A percentile compares a stretch with the other conserved stretches of the same genome.
Conservation (phyloP, 2,888 invertebrate species). For the Leptura quadrifasciata region DNA sequence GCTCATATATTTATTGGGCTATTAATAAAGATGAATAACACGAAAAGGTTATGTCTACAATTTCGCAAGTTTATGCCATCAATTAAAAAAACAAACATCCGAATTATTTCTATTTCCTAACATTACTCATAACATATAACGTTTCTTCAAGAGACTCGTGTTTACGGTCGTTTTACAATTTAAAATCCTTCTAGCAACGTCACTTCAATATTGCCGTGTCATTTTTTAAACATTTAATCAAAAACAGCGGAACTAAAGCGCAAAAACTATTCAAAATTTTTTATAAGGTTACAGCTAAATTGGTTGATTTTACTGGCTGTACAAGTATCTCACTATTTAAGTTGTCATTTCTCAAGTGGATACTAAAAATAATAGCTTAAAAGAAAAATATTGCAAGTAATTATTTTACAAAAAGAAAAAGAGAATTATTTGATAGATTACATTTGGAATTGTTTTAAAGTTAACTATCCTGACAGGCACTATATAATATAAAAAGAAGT, state of each 20-base stretch:
- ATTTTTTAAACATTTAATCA: background rate
- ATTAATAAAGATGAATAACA: no score
- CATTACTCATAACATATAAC: background rate
- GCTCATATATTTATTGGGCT: no score
- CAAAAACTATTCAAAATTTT: background rate
- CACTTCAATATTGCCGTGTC: background rate
- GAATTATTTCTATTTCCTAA: background rate
- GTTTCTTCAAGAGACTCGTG: background rate
- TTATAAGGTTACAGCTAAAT: background rate
- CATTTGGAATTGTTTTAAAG: background rate
- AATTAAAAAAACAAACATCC: background rate
- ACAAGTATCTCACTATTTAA: background rate
- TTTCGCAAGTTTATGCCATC: no score
- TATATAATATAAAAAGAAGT: no score
- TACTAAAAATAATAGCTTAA: background rate
- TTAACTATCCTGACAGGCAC: no score
- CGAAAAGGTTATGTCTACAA: no score
- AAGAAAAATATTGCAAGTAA: background rate
- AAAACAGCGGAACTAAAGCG: background rate
- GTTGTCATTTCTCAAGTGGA: background rate
- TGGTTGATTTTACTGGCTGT: background rate
- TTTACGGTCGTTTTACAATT: background rate
- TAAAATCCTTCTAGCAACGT: background rate
- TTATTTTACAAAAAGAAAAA: background rate
- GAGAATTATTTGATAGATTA: background rate